Conservation (phyloP, 2,888 invertebrate species). For the Luffia ferchaultella region DNA sequence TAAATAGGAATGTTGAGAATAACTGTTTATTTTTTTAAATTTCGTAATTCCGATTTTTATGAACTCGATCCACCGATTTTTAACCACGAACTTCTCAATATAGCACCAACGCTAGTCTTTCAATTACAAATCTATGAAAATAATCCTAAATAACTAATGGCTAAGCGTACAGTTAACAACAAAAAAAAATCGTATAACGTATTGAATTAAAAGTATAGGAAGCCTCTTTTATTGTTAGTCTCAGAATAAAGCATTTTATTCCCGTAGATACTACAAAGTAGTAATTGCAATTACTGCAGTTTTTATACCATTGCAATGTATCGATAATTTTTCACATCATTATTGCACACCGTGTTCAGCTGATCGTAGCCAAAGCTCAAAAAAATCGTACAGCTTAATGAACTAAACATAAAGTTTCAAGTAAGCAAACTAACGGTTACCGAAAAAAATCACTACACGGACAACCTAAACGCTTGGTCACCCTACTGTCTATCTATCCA, state of each 20-base stretch:
- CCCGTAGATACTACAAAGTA: conserved; percentile 23
- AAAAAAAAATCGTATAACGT: conserved; percentile 58
- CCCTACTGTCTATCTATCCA: too few relatives aligned
- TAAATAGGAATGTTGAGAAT: not conserved
- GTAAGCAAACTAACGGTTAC: too few relatives aligned
- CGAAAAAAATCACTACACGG: too few relatives aligned
- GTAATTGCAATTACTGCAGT: conserved; percentile 50
- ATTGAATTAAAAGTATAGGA: conserved; percentile 51
- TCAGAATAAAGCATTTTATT: conserved; percentile 33
- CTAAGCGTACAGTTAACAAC: conserved; percentile 61
- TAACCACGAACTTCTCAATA: conserved; percentile 32
- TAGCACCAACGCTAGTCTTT: conserved; percentile 65
- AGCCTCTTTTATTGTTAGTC: conserved; percentile 53
- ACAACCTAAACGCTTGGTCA: too few relatives aligned
- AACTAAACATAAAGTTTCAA: too few relatives aligned
- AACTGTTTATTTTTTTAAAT: not conserved
- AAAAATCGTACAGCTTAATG: too few relatives aligned
- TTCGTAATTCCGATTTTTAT: too few relatives aligned
- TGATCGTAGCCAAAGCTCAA: too few relatives aligned
- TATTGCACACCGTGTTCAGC: too few relatives aligned
- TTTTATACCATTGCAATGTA: too few relatives aligned
- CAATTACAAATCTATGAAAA: conserved; percentile 56
- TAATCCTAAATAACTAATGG: conserved; percentile 42
- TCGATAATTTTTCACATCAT: too few relatives aligned
- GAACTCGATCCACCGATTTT: too few relatives aligned